Base-by-base conservation (phyloP, 2,888 invertebrate genomes). In the Amblyjoppa fuscipennis region DNA sequence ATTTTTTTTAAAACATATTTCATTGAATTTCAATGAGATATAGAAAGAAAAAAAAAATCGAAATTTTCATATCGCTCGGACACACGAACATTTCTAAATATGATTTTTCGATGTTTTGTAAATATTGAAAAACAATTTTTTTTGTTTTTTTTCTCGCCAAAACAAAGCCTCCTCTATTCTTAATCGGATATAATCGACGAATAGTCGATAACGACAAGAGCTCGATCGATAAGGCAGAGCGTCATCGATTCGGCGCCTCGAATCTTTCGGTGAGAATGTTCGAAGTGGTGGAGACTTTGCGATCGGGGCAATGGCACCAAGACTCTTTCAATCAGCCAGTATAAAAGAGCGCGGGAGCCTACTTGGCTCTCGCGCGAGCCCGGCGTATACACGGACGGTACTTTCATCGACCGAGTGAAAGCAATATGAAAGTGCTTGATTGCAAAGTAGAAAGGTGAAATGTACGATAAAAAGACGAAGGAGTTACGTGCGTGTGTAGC, bases 391-490 rank as follows among this genome's bases (percentile, higher is more conserved):
- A 66, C 69, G 84, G 89, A 89, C 90, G 90, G 91, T 92, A 94
- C 94, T 94, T 94, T 94, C 94, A 94, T 94, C 93, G 92, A 90
- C 91, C 92, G 92, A 93, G 94, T 94, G 94, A 94, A 94, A 93
- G 94, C 94, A 93, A 94, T 94, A 94, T 94, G 94, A 94, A 94
- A 94, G 94, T 94, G 93, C 93, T 93, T 92, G 94, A 94, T 94
- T 94, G 93, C 93, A 94, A 94, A 94, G 94, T 94, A 94, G 94
- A 94, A 94, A 94, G 94, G 94, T 93, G 94, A 94, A 94, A 94
- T 94, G 93, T 92, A 93, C 91, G 93, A 93, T 93, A 93, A 94
- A 94, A 94, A 93, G 92, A 93, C 91, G 91, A 90, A 79, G 90
- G 90, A 91, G 92, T 92, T 91, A 91, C 92, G 91, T 91, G 92